phyloP scores from a whole-genome alignment of 2,113 vertebrate species.

The Dipodomys ordii region DNA sequence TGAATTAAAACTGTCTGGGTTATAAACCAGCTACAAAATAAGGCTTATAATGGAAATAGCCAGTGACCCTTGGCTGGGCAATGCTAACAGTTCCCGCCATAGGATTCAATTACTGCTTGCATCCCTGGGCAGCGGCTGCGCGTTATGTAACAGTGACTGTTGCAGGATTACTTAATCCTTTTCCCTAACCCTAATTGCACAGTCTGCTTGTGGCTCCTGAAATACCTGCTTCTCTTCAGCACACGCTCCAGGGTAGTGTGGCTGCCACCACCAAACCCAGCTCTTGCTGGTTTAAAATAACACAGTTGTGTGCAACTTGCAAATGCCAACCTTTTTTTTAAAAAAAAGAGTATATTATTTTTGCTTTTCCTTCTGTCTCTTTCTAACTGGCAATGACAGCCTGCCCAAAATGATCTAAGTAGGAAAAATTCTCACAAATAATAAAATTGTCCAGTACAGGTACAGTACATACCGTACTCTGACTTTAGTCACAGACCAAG shows the following conservation, averaged over 20 bases:
- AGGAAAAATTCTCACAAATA: constrained; percentile 84
- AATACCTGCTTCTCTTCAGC: constrained; percentile 76
- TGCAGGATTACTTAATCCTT: constrained; percentile 83
- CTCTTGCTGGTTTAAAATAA: constrained; percentile 77
- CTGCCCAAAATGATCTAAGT: constrained; percentile 79
- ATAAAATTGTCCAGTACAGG: constrained; percentile 78
- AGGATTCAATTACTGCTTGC: constrained; percentile 82
- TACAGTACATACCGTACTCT: constrained; percentile 83
- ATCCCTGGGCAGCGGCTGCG: constrained; percentile 73
- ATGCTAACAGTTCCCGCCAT: constrained; percentile 65
- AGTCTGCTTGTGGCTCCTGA: constrained; percentile 80
- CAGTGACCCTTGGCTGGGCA: constrained; percentile 83
- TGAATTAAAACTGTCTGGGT: constrained; percentile 80
- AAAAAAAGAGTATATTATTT: constrained; percentile 79
- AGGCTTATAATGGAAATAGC: constrained; percentile 81
- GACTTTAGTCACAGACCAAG: constrained; percentile 75
- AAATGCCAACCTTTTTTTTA: constrained; percentile 69
- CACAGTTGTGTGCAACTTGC: constrained; percentile 71
- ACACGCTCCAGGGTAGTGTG: constrained; percentile 72
- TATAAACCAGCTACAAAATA: constrained; percentile 82
- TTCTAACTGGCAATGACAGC: constrained; percentile 79
- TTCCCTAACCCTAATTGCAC: constrained; percentile 84
- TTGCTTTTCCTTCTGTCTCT: constrained; percentile 80
- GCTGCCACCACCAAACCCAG: constrained; percentile 73
- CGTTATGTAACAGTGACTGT: constrained; percentile 84